Evolutionary conservation across 2,113 vertebrate genomes (phyloP).

Genomic region (Zosterops borbonicus): DNA sequence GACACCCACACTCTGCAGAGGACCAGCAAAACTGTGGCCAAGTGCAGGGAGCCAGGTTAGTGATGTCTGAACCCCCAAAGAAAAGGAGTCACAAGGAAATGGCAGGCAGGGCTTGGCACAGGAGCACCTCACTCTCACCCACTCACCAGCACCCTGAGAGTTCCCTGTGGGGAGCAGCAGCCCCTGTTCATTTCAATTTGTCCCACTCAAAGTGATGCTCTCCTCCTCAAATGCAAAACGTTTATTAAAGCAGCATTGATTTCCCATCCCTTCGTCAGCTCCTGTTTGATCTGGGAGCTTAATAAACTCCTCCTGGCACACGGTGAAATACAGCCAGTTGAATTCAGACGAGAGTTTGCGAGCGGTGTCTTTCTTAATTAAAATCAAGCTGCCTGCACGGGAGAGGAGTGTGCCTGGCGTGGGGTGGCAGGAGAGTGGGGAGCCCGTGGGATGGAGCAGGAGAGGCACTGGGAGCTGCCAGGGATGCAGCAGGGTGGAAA

Average conservation of each 20-base stretch:
- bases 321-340: constrained; percentile 56
- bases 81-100: neutral
- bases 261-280: neutral
- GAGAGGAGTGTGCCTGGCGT: neutral
- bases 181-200: neutral
- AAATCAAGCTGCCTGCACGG: constrained; percentile 24
- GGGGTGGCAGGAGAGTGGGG: neutral
- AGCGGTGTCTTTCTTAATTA: constrained; percentile 55
- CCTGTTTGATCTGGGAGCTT: constrained; percentile 44
- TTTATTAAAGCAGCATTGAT: constrained; percentile 55
- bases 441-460: neutral
- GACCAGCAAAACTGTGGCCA: neutral
- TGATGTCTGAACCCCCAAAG: neutral
- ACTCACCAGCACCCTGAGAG: accelerated
- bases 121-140: accelerated
- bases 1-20: neutral
- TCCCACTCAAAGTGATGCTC: neutral
- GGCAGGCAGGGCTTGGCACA: accelerated
- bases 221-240: neutral
- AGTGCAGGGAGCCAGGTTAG: accelerated
- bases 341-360: constrained; percentile 53
- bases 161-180: neutral
- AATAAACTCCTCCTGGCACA: constrained; percentile 66
- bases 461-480: neutral
- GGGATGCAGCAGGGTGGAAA: neutral